These are phyloP conservation scores for Phallusia fumigata DNA, from an alignment of 23 tunicate genomes.

Conservation along the genomic window DNA sequence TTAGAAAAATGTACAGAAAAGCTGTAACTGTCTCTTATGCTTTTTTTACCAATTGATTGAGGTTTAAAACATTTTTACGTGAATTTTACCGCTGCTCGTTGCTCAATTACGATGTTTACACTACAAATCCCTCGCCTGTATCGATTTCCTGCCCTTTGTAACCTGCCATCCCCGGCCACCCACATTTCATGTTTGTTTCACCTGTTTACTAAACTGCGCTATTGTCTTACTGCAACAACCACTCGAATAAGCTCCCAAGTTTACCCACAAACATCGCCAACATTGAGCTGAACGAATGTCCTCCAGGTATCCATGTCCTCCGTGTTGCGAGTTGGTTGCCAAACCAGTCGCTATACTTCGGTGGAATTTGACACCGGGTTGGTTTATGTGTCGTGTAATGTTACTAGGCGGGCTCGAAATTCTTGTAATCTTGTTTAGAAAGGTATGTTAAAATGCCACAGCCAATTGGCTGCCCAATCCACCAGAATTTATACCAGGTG, in stretches of 20 bases:
- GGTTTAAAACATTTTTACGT: too few species aligned
- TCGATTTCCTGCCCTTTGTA: background rate
- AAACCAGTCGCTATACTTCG: background rate
- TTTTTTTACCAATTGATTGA: too few species aligned
- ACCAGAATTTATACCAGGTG: too few species aligned
- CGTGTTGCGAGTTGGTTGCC: background rate
- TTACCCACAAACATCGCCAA: background rate
- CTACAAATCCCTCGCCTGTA: background rate
- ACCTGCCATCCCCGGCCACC: background rate
- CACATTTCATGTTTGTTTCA: background rate
- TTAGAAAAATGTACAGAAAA: too few species aligned
- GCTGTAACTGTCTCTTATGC: too few species aligned
- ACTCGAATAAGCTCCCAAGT: background rate
- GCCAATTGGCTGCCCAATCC: too few species aligned
- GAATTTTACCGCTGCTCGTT: too few species aligned
- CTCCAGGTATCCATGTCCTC: background rate
- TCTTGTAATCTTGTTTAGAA: background rate
- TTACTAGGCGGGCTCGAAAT: background rate
- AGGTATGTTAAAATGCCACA: background rate
- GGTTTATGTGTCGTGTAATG: slow-evolving; percentile 3
- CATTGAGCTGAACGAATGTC: background rate
- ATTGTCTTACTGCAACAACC: background rate
- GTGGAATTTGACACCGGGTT: background rate
- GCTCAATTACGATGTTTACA: background rate
- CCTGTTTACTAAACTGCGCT: background rate